Conservation (phyloP, 2,113 vertebrate species). For the Poecilia latipinna region DNA sequence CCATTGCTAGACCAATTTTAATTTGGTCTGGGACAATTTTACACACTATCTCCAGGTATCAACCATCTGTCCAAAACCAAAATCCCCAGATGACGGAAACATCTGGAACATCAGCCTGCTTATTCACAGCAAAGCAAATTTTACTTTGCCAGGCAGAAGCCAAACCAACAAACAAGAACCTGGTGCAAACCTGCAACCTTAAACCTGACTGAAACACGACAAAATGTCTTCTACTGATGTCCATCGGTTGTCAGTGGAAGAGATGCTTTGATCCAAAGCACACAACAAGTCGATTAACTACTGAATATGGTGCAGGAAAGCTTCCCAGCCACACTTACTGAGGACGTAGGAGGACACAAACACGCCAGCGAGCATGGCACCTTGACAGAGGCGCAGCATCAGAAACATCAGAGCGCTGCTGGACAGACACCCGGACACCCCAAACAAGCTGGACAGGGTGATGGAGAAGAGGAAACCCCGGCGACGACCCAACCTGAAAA, state of each 20-base stretch:
- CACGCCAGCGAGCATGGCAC: constrained; percentile 81
- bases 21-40: too few species aligned
- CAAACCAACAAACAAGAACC: background rate
- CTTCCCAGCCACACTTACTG: constrained; percentile 66
- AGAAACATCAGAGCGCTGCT: constrained; percentile 75
- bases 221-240: too few species aligned
- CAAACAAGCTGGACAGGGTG: constrained; percentile 80
- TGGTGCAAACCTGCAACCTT: too few species aligned
- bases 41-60: too few species aligned
- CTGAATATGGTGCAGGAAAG: too few species aligned
- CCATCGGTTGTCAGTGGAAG: too few species aligned
- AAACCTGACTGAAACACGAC: too few species aligned
- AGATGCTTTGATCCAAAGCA: background rate
- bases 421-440: constrained; percentile 79
- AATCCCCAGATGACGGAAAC: background rate
- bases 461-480: constrained; percentile 78
- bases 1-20: too few species aligned
- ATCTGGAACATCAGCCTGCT: background rate
- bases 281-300: too few species aligned
- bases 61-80: background rate
- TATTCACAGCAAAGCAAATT: too few species aligned
- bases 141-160: too few species aligned
- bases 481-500: constrained; percentile 84
- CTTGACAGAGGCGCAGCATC: constrained; percentile 79
- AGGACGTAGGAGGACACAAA: constrained; percentile 85